Base-by-base conservation (phyloP, 2,888 invertebrate species). In the Marasmarcha lunaedactyla region DNA sequence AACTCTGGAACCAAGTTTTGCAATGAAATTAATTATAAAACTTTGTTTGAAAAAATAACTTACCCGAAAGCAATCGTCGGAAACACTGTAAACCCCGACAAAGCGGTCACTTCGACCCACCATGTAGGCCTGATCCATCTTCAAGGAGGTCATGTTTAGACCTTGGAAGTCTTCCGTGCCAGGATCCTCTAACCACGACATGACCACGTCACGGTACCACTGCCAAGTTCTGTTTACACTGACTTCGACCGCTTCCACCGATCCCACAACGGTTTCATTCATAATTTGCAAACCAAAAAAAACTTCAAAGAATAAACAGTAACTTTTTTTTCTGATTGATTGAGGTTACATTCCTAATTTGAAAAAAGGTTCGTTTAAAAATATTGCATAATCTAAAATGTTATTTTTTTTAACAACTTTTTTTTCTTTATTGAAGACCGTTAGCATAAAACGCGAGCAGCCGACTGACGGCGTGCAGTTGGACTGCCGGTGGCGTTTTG, bases 51-150 rank as follows among this genome's bases (percentile, higher is more conserved):
- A 33, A 33, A 13, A 20, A 39, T 33, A 15, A 72, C 86, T 85
- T 67, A 92, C 92, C 67, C 85, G 78, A 57, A 88, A 85, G 56
- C 92, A 93, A 54, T 91, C 89, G 40, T 88, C 86, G 12, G 90
- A 89, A 1, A 91, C 85, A 14, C 85, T 77, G 56, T 91, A 92
- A 2, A 91, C 70, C 56, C 86, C 87, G 9, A 84, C 71, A 42
- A 63, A 60, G 4, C 55, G 57, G 13, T 71, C 71, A 9, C 76
- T 63, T 39, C 46, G 50, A 25, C 85, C 71, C 42, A 76, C 70
- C 52, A 86, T 65, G 52, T 88, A 92, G 0, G 91, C 91, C 67
- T 92, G 74, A 55, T 93, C 91, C 55, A 88, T 86, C 45, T 68
- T 63, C 54, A 92, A 59, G 7, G 81, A 63, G 1, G 85, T 77